Base-by-base conservation (phyloP, 2,888 invertebrate species). In the Perizoma flavofasciatum region DNA sequence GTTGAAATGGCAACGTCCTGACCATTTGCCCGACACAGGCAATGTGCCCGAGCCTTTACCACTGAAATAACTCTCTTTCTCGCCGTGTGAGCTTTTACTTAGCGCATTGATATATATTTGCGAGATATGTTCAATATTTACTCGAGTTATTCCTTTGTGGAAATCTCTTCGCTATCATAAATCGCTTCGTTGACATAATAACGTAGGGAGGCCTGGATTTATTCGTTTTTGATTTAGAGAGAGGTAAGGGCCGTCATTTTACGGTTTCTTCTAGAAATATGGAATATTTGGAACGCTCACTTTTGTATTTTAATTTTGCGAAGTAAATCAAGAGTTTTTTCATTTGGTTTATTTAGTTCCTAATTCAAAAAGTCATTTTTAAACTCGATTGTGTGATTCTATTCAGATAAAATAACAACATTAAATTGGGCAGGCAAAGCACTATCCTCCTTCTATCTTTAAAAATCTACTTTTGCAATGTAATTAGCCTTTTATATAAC, bases 171-270 rank as follows among this genome's bases (percentile, higher is more conserved):
- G 79, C 78, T 82, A 86, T 87, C 89, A 88, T 90, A 91, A 90
- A 90, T 89, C 88, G 88, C 83, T 86, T 86, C 82, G 84, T 85
- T 89, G 89, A 89, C 89, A 86, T 89, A 89, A 90, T 88, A 86
- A 88, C 87, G 85, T 83, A 83, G 85, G 85, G 83, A 77, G 82
- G 82, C 78, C 78, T 83, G 85, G 88, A 89, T 89, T 89, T 89
- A 89, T 89, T 85, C 86, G 84, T 83, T 86, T 89, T 87, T 88
- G 89, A 90, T 89, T 88, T 88, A 86, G 79, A 80, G 77, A 79
- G 77, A 81, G 82, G 82, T 82, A 76, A 79, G 79, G 74, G 79
- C 79, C 83, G 82, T 81, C 82, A 80, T 83, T 81, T 79, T 73
- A 74, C 72, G 74, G 69, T 71, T 71, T 68, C 66, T 62, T 75